phyloP scores from a whole-genome alignment of 2,888 invertebrate genomes.

The Metallyticus violacea region DNA sequence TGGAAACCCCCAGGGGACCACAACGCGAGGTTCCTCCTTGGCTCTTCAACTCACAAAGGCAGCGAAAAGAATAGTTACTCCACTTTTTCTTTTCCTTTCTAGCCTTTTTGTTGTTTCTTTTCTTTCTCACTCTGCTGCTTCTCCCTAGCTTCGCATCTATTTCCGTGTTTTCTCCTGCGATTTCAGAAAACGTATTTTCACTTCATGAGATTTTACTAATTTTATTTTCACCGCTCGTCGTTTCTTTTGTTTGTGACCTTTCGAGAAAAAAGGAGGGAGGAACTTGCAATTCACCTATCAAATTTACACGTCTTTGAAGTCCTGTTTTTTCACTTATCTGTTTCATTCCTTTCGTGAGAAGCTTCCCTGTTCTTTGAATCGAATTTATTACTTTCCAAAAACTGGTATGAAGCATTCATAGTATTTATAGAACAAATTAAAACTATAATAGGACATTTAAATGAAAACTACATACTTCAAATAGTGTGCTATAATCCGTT shows the following conservation, averaged over 20 bases:
- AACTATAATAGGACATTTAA: too few relatives aligned
- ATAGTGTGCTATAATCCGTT: too few relatives aligned
- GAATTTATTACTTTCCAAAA: too few relatives aligned
- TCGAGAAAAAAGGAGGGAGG: not conserved
- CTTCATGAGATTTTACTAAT: conserved; percentile 27
- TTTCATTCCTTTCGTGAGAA: not conserved
- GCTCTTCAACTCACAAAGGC: conserved; percentile 17
- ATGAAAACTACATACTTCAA: too few relatives aligned
- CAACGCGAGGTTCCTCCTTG: not conserved
- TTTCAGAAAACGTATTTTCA: conserved; percentile 21
- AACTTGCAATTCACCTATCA: not conserved
- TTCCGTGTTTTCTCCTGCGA: conserved; percentile 21
- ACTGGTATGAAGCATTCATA: too few relatives aligned
- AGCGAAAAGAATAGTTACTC: conserved; percentile 19
- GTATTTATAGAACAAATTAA: too few relatives aligned
- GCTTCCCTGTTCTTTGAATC: too few relatives aligned
- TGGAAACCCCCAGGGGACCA: conserved; percentile 19
- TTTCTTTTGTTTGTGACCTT: conserved; percentile 10
- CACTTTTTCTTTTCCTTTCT: not conserved
- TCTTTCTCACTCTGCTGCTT: not conserved
- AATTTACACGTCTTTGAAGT: not conserved
- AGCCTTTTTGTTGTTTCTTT: not conserved
- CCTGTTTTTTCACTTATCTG: not conserved
- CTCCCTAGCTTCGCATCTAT: conserved; percentile 2
- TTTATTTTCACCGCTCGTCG: conserved; percentile 9